Conservation (phyloP, 2,113 vertebrate species). For the Dasyurus viverrinus region DNA sequence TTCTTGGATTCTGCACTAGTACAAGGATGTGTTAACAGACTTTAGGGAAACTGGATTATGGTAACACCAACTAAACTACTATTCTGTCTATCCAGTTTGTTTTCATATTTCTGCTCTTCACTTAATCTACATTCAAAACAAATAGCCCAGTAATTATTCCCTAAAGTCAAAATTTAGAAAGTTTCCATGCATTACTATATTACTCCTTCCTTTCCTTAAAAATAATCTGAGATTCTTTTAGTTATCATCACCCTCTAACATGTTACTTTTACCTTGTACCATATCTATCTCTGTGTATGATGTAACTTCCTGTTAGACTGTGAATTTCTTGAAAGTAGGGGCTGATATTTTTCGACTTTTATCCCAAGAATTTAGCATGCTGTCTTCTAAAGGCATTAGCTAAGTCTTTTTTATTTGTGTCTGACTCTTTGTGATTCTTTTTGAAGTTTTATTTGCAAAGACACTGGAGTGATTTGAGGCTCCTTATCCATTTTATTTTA, state of each 20-base stretch:
- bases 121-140: background rate
- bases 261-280: background rate
- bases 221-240: background rate
- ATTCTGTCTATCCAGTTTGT: background rate
- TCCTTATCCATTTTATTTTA: background rate
- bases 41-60: background rate
- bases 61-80: background rate
- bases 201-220: background rate
- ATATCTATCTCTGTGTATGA: background rate
- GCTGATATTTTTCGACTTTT: background rate
- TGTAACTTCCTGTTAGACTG: background rate
- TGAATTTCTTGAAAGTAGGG: background rate
- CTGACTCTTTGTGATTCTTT: background rate
- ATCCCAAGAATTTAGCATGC: background rate
- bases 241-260: no score
- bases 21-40: background rate
- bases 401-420: background rate
- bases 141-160: background rate
- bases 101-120: background rate
- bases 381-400: background rate
- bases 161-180: background rate
- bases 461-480: background rate
- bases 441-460: background rate
- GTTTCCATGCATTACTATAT: background rate
- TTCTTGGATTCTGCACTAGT: background rate